phyloP scores from a whole-genome alignment of 2,888 invertebrate genomes.

The Perizoma flavofasciatum region DNA sequence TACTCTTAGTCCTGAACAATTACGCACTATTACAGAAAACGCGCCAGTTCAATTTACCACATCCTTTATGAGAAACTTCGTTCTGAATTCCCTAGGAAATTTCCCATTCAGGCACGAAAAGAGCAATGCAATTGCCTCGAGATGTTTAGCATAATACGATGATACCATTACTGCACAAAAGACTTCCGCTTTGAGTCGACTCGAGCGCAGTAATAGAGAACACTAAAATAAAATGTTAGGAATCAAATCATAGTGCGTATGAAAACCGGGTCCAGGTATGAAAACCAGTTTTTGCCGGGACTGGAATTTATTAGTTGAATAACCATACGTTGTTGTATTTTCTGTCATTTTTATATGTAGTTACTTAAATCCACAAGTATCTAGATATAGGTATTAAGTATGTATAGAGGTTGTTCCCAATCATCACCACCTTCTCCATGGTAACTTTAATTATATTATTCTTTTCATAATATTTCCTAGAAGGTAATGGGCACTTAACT shows the following conservation, averaged over 20 bases:
- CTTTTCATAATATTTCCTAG: conserved; percentile 54
- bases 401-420: too few species aligned
- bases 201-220: conserved; percentile 19
- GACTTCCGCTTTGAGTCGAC: conserved; percentile 40
- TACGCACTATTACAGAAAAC: conserved; percentile 2
- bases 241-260: too few species aligned
- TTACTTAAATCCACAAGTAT: too few species aligned
- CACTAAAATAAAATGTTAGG: conserved; percentile 26
- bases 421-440: neutral
- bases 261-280: too few species aligned
- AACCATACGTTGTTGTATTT: too few species aligned
- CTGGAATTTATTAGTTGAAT: too few species aligned
- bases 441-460: conserved; percentile 23
- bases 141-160: conserved; percentile 78
- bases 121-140: conserved; percentile 66
- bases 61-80: neutral
- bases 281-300: too few species aligned
- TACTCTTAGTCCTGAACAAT: neutral
- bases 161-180: conserved; percentile 70
- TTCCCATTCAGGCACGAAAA: conserved; percentile 40
- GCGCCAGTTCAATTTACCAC: neutral
- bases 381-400: too few species aligned
- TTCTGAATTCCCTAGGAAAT: conserved; percentile 25
- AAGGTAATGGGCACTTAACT: conserved; percentile 65
- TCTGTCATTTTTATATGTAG: too few species aligned